Evolutionary conservation across 2,797 vertebrate genomes (phyloP).

Genomic region (Adelosebastes latens): DNA sequence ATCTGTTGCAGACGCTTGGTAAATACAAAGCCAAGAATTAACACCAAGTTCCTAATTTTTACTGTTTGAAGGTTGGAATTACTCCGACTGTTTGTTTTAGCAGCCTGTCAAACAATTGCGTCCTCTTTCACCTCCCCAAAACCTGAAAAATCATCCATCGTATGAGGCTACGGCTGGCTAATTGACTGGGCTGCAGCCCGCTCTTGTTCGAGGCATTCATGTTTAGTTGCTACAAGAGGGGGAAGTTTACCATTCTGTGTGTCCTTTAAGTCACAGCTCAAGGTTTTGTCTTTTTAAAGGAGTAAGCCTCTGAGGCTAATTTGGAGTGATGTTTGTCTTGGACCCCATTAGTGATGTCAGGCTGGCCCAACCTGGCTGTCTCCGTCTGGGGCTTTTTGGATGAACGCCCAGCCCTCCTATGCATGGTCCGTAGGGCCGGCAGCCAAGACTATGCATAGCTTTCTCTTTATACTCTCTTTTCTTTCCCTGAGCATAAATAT

Average conservation of each 20-base stretch:
- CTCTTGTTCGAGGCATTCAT: neutral
- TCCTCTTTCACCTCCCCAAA: neutral
- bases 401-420: conserved; percentile 21
- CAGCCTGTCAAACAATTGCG: neutral
- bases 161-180: neutral
- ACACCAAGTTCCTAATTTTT: neutral
- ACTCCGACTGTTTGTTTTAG: neutral
- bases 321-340: conserved; percentile 27
- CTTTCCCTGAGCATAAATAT: neutral
- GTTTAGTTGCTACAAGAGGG: neutral
- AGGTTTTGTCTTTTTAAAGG: neutral
- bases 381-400: conserved; percentile 46
- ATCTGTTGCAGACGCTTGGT: neutral
- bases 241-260: neutral
- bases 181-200: neutral
- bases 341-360: conserved; percentile 25
- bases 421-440: conserved; percentile 5
- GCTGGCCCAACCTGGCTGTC: conserved; percentile 16
- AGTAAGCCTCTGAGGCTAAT: conserved; percentile 10
- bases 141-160: neutral
- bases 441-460: conserved; percentile 16
- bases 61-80: neutral
- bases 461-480: neutral
- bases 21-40: neutral
- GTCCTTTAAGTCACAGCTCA: neutral